phyloP scores from a whole-genome alignment of 2,888 invertebrate species.

The Hypena proboscidalis region DNA sequence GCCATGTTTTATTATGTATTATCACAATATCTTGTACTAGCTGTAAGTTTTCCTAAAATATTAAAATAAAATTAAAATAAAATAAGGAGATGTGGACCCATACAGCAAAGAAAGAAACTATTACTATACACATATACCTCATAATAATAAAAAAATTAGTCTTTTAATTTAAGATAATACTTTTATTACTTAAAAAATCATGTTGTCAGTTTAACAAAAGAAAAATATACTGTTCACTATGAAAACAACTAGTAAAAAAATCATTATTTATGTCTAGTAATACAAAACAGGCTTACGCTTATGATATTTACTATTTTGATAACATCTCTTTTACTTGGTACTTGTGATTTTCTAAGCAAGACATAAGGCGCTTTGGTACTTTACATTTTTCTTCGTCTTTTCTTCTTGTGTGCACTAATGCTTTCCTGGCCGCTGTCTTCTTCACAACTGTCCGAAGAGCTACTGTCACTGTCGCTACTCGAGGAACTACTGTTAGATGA shows the following conservation, averaged over 20 bases:
- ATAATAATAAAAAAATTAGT: slow-evolving; percentile 11
- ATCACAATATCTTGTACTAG: too few species aligned
- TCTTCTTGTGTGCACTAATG: slow-evolving; percentile 93
- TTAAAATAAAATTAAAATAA: too few species aligned
- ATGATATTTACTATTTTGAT: slow-evolving; percentile 51
- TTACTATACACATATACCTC: too few species aligned
- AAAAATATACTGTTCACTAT: slow-evolving; percentile 50
- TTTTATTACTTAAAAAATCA: slow-evolving; percentile 58
- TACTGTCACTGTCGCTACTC: slow-evolving; percentile 87
- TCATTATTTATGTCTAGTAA: slow-evolving; percentile 65
- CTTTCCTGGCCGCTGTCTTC: slow-evolving; percentile 96
- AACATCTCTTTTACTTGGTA: slow-evolving; percentile 47
- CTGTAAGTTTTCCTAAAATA: too few species aligned
- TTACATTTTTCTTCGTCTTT: slow-evolving; percentile 87
- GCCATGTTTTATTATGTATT: too few species aligned
- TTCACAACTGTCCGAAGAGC: slow-evolving; percentile 83
- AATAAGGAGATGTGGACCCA: too few species aligned
- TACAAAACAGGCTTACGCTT: slow-evolving; percentile 67
- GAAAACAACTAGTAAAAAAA: slow-evolving; percentile 60
- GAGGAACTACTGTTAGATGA: slow-evolving; percentile 95
- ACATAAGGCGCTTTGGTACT: slow-evolving; percentile 57
- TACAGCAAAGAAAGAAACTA: too few species aligned
- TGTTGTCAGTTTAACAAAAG: slow-evolving; percentile 55
- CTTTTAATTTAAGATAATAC: slow-evolving; percentile 45
- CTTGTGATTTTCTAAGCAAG: slow-evolving; percentile 43